Conservation (phyloP, 2,797 vertebrate genomes). For the Alca torda region DNA sequence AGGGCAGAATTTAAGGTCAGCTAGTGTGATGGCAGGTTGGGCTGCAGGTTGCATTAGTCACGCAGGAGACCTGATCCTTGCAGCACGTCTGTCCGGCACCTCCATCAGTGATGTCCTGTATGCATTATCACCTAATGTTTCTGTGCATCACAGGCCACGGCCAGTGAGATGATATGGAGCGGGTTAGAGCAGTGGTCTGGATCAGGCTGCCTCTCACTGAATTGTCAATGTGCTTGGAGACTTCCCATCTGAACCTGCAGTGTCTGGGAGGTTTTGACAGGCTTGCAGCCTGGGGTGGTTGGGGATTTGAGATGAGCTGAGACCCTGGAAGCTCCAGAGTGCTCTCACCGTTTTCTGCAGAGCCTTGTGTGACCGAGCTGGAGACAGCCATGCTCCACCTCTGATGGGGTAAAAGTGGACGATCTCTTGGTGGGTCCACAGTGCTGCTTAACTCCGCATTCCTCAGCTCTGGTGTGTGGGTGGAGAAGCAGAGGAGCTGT, state of each 20-base stretch:
- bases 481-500: not conserved
- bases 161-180: rapidly evolving
- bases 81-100: rapidly evolving
- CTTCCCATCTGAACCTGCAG: not conserved
- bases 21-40: not conserved
- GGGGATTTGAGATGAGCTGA: not conserved
- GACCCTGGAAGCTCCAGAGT: not conserved
- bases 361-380: not conserved
- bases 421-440: not conserved
- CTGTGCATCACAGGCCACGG: not conserved
- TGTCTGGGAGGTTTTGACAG: not conserved
- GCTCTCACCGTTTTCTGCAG: not conserved
- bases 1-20: not conserved
- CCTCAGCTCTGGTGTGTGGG: not conserved
- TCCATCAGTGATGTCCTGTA: rapidly evolving
- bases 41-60: not conserved
- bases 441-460: not conserved
- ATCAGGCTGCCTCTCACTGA: not conserved
- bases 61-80: not conserved
- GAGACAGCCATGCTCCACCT: not conserved
- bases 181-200: not conserved
- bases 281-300: not conserved
- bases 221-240: not conserved
- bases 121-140: not conserved
- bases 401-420: not conserved